Base-by-base conservation (phyloP, 1,140 invertebrate species). In the Periplaneta americana region DNA sequence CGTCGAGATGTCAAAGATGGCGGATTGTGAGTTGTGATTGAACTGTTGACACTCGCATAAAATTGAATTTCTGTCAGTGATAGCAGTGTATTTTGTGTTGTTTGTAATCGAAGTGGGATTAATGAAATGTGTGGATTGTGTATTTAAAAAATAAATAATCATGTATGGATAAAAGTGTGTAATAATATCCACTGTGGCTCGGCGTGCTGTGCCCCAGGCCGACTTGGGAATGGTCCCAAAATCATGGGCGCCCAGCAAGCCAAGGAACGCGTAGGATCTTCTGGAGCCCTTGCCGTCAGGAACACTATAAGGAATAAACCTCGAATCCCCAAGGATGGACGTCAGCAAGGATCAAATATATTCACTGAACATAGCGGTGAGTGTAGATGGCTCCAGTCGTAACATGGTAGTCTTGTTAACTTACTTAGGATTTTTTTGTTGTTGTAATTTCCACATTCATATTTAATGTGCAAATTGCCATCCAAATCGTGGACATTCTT, bases 331-430 rank as follows among this genome's bases (percentile, higher is more conserved):
- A 95, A 95, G 90, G 95, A 95, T 90, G 92, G 92, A 86, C 92
- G 94, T 86, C 91, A 93, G 85, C 93, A 94, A 85, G 94, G 94
- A 85, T 93, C 94, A 80, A 97, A 97, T 89, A 95, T 97, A 87
- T 97, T 97, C 88, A 96, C 95, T 74, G 96, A 96, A 90, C 95
- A 97, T 87, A 96, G 94, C 88, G 96, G 96, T 96, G 89, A 90
- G 89, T 88, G 79, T 82, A 5, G n/a, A n/a, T n/a, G n/a, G n/a
- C n/a, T n/a, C n/a, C n/a, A n/a, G n/a, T n/a, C n/a, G n/a, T n/a
- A n/a, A n/a, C n/a, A n/a, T n/a, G n/a, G n/a, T n/a, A n/a, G n/a
- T n/a, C n/a, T n/a, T n/a, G n/a, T n/a, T n/a, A n/a, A n/a, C n/a
- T n/a, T n/a, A n/a, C n/a, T n/a, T n/a, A n/a, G n/a, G n/a, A n/a